Percentiles rank a stretch among this genome's conserved stretches.
Conservation (phyloP, 2,888 invertebrate species). For the Minunthozetes semirufus region DNA sequence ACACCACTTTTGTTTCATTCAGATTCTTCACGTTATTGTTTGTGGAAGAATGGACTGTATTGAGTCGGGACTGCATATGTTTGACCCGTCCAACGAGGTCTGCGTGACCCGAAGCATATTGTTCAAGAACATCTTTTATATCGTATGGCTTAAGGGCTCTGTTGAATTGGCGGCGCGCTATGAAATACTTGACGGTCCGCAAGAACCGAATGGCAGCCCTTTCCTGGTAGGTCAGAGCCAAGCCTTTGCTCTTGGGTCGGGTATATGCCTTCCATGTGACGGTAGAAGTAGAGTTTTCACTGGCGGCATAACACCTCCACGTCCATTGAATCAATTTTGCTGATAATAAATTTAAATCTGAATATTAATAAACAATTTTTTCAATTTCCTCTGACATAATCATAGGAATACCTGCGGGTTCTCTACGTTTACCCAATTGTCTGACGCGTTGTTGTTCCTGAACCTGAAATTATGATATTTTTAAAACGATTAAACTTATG, state of each 20-base stretch:
- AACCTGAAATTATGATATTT: constrained; percentile 20
- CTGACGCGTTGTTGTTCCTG: constrained; percentile 31
- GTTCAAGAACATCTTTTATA: constrained; percentile 36
- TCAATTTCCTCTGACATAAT: neutral
- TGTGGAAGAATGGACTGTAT: neutral
- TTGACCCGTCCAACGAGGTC: constrained; percentile 30
- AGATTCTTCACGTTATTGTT: neutral
- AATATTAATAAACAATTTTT: neutral
- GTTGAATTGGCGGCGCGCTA: constrained; percentile 22
- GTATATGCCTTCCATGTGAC: constrained; percentile 15
- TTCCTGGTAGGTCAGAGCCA: neutral
- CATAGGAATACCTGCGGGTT: constrained; percentile 20
- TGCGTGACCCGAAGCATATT: constrained; percentile 32
- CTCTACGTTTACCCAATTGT: constrained; percentile 31
- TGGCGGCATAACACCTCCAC: constrained; percentile 34
- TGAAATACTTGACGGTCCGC: constrained; percentile 5
- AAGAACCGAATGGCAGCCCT: constrained; percentile 24
- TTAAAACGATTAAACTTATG: neutral
- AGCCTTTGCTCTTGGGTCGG: neutral
- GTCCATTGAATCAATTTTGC: constrained; percentile 33
- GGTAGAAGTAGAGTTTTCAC: constrained; percentile 7
- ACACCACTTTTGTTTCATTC: neutral
- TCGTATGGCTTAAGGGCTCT: constrained; percentile 33
- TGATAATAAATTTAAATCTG: neutral
- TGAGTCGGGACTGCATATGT: constrained; percentile 30